These are phyloP conservation scores for Rattus rattus DNA, from an alignment of 2,113 vertebrate species.

Conservation along the genomic window DNA sequence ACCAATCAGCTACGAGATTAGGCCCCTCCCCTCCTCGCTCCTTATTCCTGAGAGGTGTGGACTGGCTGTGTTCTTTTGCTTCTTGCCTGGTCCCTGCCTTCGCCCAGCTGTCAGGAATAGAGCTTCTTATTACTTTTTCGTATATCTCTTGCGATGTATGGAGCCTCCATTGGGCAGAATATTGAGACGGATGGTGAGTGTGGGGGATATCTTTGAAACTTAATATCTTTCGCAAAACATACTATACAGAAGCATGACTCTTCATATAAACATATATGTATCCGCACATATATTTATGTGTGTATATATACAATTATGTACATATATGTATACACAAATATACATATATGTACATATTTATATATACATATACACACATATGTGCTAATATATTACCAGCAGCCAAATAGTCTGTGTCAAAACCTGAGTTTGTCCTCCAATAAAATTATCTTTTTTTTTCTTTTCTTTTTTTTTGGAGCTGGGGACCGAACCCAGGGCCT, in stretches of 20 bases:
- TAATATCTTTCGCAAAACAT: conserved; percentile 16
- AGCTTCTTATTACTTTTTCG: background rate
- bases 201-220: background rate
- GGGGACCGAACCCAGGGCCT: too few relatives aligned
- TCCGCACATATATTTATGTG: background rate
- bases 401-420: conserved; percentile 32
- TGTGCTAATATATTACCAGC: background rate
- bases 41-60: background rate
- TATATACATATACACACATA: background rate
- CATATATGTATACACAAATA: background rate
- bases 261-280: background rate
- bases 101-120: background rate
- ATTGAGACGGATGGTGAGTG: background rate
- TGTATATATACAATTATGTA: background rate
- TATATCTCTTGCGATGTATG: background rate
- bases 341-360: background rate
- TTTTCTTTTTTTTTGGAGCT: too few relatives aligned
- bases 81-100: background rate
- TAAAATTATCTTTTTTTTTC: background rate
- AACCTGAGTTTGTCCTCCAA: background rate
- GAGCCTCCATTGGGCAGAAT: background rate
- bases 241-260: background rate
- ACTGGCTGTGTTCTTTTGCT: rapidly evolving
- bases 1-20: conserved; percentile 51
- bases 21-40: background rate